Evolutionary conservation across 2,888 invertebrate genomes (phyloP).

Genomic region (Sinopyrophorus schimmeli): DNA sequence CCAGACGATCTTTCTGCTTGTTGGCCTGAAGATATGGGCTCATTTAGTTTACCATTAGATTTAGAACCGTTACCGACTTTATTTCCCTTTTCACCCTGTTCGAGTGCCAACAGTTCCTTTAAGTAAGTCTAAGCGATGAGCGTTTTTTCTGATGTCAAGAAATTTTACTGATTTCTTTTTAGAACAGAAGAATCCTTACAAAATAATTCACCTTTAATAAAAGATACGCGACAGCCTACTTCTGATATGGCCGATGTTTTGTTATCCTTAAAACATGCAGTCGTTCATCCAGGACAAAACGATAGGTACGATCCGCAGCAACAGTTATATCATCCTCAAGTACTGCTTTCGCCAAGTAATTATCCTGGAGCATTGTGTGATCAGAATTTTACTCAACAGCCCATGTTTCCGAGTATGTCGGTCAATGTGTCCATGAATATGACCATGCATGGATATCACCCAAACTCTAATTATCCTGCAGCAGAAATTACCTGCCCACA

Average conservation of each 20-base stretch:
- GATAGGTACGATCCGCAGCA: slow-evolving; percentile 45
- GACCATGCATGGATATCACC: slow-evolving; percentile 86
- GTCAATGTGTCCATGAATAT: slow-evolving; percentile 98
- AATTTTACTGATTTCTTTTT: slow-evolving; percentile 18
- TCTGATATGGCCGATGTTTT: slow-evolving; percentile 87
- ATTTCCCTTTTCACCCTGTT: slow-evolving; percentile 84
- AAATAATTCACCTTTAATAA: slow-evolving; percentile 32
- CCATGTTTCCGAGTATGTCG: slow-evolving; percentile 88
- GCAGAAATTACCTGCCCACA: slow-evolving; percentile 70
- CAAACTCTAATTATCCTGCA: slow-evolving; percentile 53
- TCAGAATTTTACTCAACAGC: slow-evolving; percentile 48
- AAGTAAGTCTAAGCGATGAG: slow-evolving; percentile 36
- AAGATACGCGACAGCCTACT: slow-evolving; percentile 56
- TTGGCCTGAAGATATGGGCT: slow-evolving; percentile 76
- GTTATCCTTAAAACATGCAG: slow-evolving; percentile 83
- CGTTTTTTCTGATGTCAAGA: slow-evolving; percentile 1
- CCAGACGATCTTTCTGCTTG: slow-evolving; percentile 53
- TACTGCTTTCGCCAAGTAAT: slow-evolving; percentile 65
- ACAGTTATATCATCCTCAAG: slow-evolving; percentile 59
- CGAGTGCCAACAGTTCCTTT: slow-evolving; percentile 55
- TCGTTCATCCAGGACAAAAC: slow-evolving; percentile 74
- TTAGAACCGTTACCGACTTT: slow-evolving; percentile 85
- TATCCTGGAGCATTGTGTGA: slow-evolving; percentile 48
- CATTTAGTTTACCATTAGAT: slow-evolving; percentile 83
- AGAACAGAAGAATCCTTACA: slow-evolving; percentile 35